Conservation (phyloP, 2,797 vertebrate species). For the Bradypodion pumilum region DNA sequence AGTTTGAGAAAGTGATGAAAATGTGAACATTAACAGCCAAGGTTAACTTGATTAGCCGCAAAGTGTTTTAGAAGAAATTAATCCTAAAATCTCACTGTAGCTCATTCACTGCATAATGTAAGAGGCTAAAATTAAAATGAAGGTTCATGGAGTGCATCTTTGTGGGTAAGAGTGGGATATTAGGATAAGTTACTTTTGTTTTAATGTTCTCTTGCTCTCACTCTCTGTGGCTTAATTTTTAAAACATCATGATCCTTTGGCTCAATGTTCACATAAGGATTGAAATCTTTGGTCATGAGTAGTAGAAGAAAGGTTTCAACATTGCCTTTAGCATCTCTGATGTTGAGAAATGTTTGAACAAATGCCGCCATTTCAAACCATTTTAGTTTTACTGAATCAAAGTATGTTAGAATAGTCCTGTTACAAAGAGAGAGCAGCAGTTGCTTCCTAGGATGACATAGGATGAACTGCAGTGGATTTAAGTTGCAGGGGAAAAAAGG, state of each 20-base stretch:
- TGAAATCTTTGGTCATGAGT: neutral
- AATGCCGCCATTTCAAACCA: too few species aligned
- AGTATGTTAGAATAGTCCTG: neutral
- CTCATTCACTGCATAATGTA: conserved; percentile 25
- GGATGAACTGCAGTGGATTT: neutral
- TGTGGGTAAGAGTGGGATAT: neutral
- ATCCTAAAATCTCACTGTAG: conserved; percentile 26
- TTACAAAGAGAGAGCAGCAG: neutral
- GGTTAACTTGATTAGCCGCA: conserved; percentile 17
- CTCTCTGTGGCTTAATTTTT: neutral
- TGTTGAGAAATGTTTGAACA: too few species aligned
- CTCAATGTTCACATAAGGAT: neutral
- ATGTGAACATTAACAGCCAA: conserved; percentile 17
- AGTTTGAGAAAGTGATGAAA: conserved; percentile 26
- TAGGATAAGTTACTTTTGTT: conserved; percentile 4
- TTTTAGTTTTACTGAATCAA: too few species aligned
- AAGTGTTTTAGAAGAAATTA: conserved; percentile 22
- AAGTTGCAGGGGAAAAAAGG: neutral
- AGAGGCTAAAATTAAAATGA: conserved; percentile 34
- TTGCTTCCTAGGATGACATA: neutral
- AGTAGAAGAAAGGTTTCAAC: too few species aligned
- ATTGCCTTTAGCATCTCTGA: too few species aligned
- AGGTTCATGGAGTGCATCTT: conserved; percentile 8
- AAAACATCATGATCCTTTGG: neutral
- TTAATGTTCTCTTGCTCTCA: neutral